phyloP scores from a whole-genome alignment of 1,140 invertebrate genomes.

The Sinonovacula constricta region DNA sequence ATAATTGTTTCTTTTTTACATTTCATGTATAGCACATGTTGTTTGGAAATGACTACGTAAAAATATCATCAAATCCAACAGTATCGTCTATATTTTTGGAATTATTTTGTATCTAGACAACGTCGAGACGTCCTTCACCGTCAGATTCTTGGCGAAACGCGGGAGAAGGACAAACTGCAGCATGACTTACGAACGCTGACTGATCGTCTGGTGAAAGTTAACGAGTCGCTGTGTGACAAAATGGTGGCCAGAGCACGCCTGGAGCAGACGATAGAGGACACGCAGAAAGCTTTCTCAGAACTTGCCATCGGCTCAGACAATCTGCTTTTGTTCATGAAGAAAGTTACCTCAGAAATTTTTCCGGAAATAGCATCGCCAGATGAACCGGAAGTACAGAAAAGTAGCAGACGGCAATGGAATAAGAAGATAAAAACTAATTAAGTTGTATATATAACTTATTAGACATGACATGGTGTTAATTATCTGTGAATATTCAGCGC shows the following conservation, averaged over 20 bases:
- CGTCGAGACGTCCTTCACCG: constrained; percentile 27
- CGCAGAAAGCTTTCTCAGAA: constrained; percentile 21
- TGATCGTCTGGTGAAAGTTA: constrained; percentile 31
- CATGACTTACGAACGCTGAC: constrained; percentile 37
- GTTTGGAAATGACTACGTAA: not conserved
- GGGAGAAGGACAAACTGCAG: constrained; percentile 37
- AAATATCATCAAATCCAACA: not conserved
- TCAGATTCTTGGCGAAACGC: constrained; percentile 13
- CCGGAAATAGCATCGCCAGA: constrained; percentile 13
- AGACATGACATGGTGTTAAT: too few relatives aligned
- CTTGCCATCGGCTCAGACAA: constrained; percentile 25
- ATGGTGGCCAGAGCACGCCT: constrained; percentile 29
- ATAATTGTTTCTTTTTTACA: too few relatives aligned
- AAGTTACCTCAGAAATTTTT: constrained; percentile 23
- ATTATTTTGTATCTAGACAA: constrained; percentile 9
- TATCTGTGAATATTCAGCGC: too few relatives aligned
- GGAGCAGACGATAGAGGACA: constrained; percentile 20
- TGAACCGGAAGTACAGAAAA: too few relatives aligned
- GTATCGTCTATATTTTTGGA: not conserved
- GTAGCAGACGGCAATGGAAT: too few relatives aligned
- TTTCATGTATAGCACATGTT: too few relatives aligned
- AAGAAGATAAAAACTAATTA: too few relatives aligned
- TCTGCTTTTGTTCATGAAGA: constrained; percentile 39
- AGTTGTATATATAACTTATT: too few relatives aligned
- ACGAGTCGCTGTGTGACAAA: constrained; percentile 33